phyloP scores from a whole-genome alignment of 2,113 vertebrate genomes.

The Perccottus glenii region DNA sequence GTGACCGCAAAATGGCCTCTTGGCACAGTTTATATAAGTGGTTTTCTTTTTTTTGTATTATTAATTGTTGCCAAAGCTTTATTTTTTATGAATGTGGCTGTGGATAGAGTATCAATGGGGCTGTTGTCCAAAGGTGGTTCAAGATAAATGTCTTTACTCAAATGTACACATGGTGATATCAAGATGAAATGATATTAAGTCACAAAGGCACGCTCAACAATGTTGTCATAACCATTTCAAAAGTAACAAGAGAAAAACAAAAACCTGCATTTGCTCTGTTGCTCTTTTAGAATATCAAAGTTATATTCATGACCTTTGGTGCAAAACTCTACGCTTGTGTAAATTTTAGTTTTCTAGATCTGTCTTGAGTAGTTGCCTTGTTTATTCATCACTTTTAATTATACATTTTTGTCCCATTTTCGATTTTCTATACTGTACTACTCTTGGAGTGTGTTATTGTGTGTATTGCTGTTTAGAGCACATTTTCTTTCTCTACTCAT shows the following conservation, averaged over 20 bases:
- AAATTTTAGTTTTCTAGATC: no score
- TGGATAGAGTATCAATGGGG: not conserved
- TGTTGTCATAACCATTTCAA: no score
- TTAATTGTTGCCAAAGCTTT: constrained; percentile 52
- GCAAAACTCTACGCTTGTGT: no score
- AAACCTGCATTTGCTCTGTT: no score
- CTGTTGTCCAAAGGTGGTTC: no score
- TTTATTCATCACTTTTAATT: not conserved
- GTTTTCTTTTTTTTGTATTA: constrained; percentile 39
- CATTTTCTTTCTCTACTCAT: not conserved
- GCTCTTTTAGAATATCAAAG: no score
- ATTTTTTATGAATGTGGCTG: constrained; percentile 47
- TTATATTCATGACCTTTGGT: not conserved
- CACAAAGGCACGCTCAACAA: no score
- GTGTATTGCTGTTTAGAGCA: constrained; percentile 23
- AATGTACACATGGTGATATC: no score
- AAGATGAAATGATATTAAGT: no score
- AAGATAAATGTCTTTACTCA: no score
- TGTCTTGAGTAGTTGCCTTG: not conserved
- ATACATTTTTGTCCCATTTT: not conserved
- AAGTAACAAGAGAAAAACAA: no score
- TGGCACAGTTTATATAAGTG: constrained; percentile 4
- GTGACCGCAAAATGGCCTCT: constrained; percentile 44
- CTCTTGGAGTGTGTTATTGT: constrained; percentile 18
- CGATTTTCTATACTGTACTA: not conserved